These are phyloP conservation scores for Hyperoplus immaculatus DNA, from an alignment of 2,797 vertebrate genomes.

Conservation along the genomic window DNA sequence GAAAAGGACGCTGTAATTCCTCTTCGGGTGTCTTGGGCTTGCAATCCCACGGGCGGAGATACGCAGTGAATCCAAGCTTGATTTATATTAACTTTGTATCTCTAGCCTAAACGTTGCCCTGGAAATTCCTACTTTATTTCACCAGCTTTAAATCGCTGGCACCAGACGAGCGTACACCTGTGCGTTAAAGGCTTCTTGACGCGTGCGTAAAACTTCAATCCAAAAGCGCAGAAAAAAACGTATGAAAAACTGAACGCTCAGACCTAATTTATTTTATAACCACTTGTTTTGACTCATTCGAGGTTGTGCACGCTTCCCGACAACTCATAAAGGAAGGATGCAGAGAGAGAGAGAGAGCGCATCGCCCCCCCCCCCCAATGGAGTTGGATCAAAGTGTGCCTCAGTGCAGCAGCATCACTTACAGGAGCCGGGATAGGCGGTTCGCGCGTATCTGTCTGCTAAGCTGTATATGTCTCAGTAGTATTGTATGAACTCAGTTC, in stretches of 20 bases:
- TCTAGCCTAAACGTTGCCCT: slow-evolving; percentile 58
- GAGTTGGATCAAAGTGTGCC: slow-evolving; percentile 86
- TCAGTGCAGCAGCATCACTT: slow-evolving; percentile 87
- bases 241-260: slow-evolving; percentile 49
- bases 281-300: slow-evolving; percentile 69
- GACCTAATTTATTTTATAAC: slow-evolving; percentile 53
- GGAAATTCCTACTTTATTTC: slow-evolving; percentile 48
- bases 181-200: slow-evolving; percentile 54
- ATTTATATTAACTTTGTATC: slow-evolving; percentile 74
- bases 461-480: slow-evolving; percentile 86
- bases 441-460: slow-evolving; percentile 84
- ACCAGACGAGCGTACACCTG: slow-evolving; percentile 38
- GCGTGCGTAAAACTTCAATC: slow-evolving; percentile 74
- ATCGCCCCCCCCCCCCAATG: slow-evolving; percentile 80
- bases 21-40: slow-evolving; percentile 77
- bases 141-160: slow-evolving; percentile 29
- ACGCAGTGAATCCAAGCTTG: slow-evolving; percentile 78
- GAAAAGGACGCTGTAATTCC: slow-evolving; percentile 81
- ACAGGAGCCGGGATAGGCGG: slow-evolving; percentile 85
- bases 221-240: slow-evolving; percentile 46
- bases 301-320: slow-evolving; percentile 53
- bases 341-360: slow-evolving; percentile 77
- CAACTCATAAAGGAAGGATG: slow-evolving; percentile 72
- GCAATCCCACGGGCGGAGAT: slow-evolving; percentile 79
- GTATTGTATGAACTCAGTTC: slow-evolving; percentile 87